A percentile compares a stretch with the other conserved stretches of the same genome.
These are phyloP conservation scores for Morus bassanus DNA, from an alignment of 2,797 vertebrate species.

Conservation along the genomic window DNA sequence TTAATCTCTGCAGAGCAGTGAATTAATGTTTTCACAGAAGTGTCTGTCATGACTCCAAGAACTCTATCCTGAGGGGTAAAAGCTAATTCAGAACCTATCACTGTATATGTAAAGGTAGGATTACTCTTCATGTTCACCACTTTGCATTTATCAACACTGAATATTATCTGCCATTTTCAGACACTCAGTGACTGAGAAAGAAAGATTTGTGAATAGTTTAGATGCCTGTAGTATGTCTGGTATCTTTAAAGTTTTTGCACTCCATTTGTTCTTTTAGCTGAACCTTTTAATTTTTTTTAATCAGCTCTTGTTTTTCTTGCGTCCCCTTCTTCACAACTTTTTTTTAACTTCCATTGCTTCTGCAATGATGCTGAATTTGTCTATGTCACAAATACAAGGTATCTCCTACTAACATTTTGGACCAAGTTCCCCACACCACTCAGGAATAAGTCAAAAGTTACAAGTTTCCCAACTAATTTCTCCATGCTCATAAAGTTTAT, in stretches of 20 bases:
- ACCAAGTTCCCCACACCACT: not conserved
- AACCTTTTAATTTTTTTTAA: not conserved
- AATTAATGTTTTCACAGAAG: slow-evolving; percentile 54
- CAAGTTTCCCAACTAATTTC: not conserved
- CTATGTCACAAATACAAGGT: not conserved
- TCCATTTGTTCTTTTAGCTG: not conserved
- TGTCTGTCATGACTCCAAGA: slow-evolving; percentile 18
- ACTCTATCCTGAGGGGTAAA: slow-evolving; percentile 40
- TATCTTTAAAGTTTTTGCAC: not conserved
- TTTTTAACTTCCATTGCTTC: not conserved
- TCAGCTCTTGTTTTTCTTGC: not conserved
- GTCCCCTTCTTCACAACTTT: not conserved
- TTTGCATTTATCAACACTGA: not conserved
- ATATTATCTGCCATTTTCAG: not conserved
- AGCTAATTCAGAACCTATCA: slow-evolving; percentile 45
- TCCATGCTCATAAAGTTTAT: not conserved
- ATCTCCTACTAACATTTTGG: not conserved
- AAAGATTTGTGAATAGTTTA: not conserved
- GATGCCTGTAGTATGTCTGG: not conserved
- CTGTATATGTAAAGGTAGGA: not conserved
- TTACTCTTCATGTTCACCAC: not conserved
- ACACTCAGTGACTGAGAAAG: not conserved
- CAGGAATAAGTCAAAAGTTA: not conserved
- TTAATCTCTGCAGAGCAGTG: slow-evolving; percentile 31
- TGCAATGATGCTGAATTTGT: not conserved